Evolutionary conservation across 1,140 invertebrate genomes (phyloP), one percentile per base, ranked within the genome.

Genomic region (Planococcus citri): DNA sequence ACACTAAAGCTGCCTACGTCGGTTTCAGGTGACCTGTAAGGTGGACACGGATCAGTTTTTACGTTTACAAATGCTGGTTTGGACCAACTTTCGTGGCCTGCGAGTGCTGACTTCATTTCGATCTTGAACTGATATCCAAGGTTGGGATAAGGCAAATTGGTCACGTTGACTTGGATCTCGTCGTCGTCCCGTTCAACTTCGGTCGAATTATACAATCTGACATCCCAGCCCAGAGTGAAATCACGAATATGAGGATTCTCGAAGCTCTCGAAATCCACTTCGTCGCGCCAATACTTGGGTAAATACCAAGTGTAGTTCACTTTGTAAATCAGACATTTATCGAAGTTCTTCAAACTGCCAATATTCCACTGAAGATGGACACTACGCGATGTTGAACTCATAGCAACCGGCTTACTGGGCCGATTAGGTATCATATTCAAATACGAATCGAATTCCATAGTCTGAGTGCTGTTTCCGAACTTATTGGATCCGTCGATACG

Each of bases 81-180:
- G 86, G 86, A 88, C 75, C 83, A 83, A 24, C 83, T 76, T n/a
- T 81, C 80, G 51, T 74, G 76, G 9, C 76, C 71, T 6, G 84
- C 82, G 72, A 78, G 79, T 72, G 80, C 76, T n/a, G 82, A 80
- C 72, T 81, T 84, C 71, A 87, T 80, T 27, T 81, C 83, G 37
- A 90, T 82, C 70, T 86, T 78, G 10, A 88, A 81, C 73, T 88
- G 86, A 78, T 88, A 90, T 60, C 81, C 78, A 64, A 82, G 80
- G 75, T 88, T 83, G 0, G 87, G 83, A 77, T 86, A 51, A 4
- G 4, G 78, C 17, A 89, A 76, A 70, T 80, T 78, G 1, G 80
- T 82, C 51, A 89, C 77, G 72, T 82, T 82, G 74, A 82, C 82
- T 68, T 24, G 3, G 20, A 64, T 17, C 12, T 17, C 17, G n/a